A percentile compares a stretch with the other conserved stretches of the same genome.
phyloP scores from a whole-genome alignment of 2,888 invertebrate genomes.

The Eupeodes latifasciatus region DNA sequence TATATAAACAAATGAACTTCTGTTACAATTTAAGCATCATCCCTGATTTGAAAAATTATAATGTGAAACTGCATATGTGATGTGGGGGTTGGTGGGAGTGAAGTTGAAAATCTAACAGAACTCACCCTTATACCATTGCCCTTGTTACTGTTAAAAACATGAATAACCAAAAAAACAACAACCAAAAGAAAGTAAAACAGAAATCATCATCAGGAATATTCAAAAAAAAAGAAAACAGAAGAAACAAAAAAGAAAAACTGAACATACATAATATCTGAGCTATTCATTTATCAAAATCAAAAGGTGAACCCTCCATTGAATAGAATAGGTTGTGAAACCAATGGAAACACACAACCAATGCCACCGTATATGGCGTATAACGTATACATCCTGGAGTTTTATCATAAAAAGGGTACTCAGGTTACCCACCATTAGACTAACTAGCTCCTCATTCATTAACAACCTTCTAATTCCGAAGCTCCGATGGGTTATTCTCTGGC shows the following conservation, averaged over 20 bases:
- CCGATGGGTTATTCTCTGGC: background rate
- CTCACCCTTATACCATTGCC: background rate
- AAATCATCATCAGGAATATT: background rate
- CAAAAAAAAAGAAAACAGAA: background rate
- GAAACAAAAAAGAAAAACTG: background rate
- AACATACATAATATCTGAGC: background rate
- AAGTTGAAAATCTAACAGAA: background rate
- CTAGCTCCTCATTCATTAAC: conserved; percentile 72
- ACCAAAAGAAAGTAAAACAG: conserved; percentile 17
- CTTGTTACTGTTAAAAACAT: background rate
- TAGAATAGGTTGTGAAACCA: conserved; percentile 68
- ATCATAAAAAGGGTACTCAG: conserved; percentile 68
- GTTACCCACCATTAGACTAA: conserved; percentile 71
- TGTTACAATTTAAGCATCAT: conserved; percentile 22
- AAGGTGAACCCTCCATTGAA: conserved; percentile 56
- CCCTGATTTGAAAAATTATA: conserved; percentile 54
- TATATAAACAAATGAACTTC: conserved; percentile 3
- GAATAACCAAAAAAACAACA: background rate
- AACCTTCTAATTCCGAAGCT: conserved; percentile 46
- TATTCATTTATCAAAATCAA: conserved; percentile 74
- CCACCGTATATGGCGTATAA: too few species aligned
- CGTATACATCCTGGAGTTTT: background rate
- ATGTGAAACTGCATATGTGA: conserved; percentile 16
- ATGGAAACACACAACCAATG: conserved; percentile 42
- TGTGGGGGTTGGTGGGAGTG: background rate